Base-by-base conservation (phyloP, 2,888 invertebrate species). In the Tetragnatha montana region DNA sequence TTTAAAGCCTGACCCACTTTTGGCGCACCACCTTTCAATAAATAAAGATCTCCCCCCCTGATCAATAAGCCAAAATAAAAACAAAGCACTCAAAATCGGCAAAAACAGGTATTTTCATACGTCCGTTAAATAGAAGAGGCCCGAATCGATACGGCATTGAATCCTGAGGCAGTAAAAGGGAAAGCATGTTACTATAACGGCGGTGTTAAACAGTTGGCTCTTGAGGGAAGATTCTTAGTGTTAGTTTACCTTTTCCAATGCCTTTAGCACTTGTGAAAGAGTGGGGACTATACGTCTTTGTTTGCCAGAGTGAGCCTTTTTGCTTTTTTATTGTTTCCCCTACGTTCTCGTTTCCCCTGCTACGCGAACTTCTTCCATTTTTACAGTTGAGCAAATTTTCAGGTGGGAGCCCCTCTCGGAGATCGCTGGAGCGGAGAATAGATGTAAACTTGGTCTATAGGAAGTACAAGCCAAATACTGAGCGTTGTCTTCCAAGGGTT, bases 151-250 rank as follows among this genome's bases (percentile, higher is more conserved):
- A 81, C 74, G 21, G 68, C 50, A 81, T 71, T 68, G 70, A 76
- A 75, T 87, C 87, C 76, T 75, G 49, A 19, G 76, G 87, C 87
- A 87, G 87, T 87, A 87, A 87, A 87, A 87, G 87, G 81, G 87
- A 87, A 87, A 87, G 87, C 87, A 87, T 87, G 87, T 87, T 87
- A 87, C 87, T 87, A 87, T 87, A 87, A 87, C 87, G 75, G 87
- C 51, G 75, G 87, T 87, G 87, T 87, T 87, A 81, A 87, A 87
- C 87, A 76, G 87, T 81, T 75, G 50, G 19, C 81, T 81, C 87
- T 81, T 81, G 81, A 81, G 81, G 81, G 81, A 81, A 87, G 81
- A 71, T 75, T 81, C 81, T 87, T 81, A 87, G 87, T 87, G 87
- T 87, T 87, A 87, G 87, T 87, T 87, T 87, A 87, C 87, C 87